These are phyloP conservation scores for Meganola albula DNA, from an alignment of 2,888 invertebrate genomes.

Conservation along the genomic window DNA sequence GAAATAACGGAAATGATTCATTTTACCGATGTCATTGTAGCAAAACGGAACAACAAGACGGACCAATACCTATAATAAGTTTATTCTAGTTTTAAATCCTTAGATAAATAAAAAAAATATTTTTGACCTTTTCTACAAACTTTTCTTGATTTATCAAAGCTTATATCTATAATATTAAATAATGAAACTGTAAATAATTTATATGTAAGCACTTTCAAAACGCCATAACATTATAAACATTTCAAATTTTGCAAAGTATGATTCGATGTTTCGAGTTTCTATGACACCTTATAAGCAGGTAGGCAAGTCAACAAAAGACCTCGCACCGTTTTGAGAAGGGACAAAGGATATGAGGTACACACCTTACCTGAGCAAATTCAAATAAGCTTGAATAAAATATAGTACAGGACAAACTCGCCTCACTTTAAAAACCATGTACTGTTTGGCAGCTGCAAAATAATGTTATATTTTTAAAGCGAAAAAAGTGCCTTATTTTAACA, in stretches of 20 bases:
- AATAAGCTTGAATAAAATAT: conserved; percentile 20
- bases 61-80: no score
- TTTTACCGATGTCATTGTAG: no score
- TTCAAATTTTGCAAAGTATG: conserved; percentile 21
- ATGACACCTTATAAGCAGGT: conserved; percentile 28
- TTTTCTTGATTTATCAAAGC: no score
- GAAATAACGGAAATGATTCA: no score
- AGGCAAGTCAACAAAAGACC: conserved; percentile 25
- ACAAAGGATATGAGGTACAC: conserved; percentile 31
- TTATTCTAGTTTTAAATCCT: no score
- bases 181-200: not conserved
- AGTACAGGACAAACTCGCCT: conserved; percentile 14
- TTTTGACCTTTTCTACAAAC: no score
- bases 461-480: no score
- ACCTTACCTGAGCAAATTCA: conserved; percentile 29
- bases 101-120: no score
- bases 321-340: conserved; percentile 19
- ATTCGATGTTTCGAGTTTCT: conserved; percentile 23
- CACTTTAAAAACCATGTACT: not conserved
- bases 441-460: not conserved
- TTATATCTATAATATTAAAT: no score
- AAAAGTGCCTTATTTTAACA: no score
- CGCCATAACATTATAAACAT: not conserved
- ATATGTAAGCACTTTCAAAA: not conserved
- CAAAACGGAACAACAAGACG: no score